Evolutionary conservation across 2,797 vertebrate species (phyloP), one percentile per base, ranked within the genome.

Genomic region (Sebastes alutus): DNA sequence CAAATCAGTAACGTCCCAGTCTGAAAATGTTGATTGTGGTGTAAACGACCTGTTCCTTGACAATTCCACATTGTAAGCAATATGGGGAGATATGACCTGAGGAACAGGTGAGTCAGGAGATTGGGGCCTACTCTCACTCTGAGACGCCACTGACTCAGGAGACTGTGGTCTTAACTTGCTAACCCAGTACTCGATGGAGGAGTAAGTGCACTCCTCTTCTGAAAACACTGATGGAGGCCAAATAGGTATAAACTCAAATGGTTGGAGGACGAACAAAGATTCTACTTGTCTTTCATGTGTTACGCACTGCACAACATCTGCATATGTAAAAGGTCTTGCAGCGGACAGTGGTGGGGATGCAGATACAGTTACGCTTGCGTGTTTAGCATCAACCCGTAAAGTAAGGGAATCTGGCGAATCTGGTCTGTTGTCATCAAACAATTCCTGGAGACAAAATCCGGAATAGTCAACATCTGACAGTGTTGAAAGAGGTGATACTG

Each of bases 391-490:
- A 42, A 25, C 16, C 4, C 2, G 18, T 7, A 4, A 63, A 22
- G 8, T 3, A 22, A 54, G 3, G 1, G 46, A 80, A 49, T 82
- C 56, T 25, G 73, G 58, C 0, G 84, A 82, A 23, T 84, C 63
- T 79, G 77, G 3, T 59, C 67, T 77, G 11, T 35, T 33, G 3
- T 84, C 12, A 0, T 60, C 54, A 72, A 77, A 77, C 1, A 69
- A 35, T 13, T 81, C 71, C 27, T 77, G 52, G 0, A 58, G 25
- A 71, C 33, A 71, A 18, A 33, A 25, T 11, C 2, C 32, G 3
- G 13, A 70, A 65, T 62, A 11, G 5, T 83, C 84, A 54, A 30
- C 16, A 49, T 87, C 83, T 52, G 77, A 86, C 2, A 27, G 0
- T 2, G 33, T 42, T 65, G 78, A 78, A 7, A 38, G 25, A 25